Percentiles rank a stretch among this genome's conserved stretches.
phyloP scores from a whole-genome alignment of 92 coral and sea anemone genomes.

The Zoanthus solanderi region DNA sequence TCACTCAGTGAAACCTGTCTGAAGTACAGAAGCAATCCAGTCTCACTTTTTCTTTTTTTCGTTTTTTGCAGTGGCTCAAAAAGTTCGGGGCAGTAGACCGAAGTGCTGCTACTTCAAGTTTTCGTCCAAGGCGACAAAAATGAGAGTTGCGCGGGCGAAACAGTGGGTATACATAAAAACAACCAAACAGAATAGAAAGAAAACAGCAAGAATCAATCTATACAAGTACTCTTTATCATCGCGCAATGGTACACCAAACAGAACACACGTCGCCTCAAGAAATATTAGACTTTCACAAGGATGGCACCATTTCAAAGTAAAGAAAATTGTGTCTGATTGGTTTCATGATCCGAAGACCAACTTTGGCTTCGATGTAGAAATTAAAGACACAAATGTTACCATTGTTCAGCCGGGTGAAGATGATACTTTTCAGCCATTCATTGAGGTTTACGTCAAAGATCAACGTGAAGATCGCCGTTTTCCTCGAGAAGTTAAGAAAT shows the following conservation, averaged over 20 bases:
- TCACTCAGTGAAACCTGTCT: too few species aligned
- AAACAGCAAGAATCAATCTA: conserved; percentile 32
- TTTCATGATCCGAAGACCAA: conserved; percentile 48
- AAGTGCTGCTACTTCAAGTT: conserved; percentile 63
- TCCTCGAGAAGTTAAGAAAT: conserved; percentile 29
- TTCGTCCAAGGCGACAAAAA: conserved; percentile 41
- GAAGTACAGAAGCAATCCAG: too few species aligned
- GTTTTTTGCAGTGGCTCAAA: conserved; percentile 28
- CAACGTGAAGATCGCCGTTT: conserved; percentile 36
- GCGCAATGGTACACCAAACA: conserved; percentile 32
- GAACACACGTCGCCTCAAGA: conserved; percentile 52
- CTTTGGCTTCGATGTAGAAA: conserved; percentile 63
- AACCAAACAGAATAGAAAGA: not conserved
- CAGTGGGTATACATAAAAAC: conserved; percentile 57
- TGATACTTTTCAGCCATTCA: conserved; percentile 47
- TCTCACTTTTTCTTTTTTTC: too few species aligned
- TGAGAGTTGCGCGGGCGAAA: conserved; percentile 57
- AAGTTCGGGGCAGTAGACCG: conserved; percentile 30
- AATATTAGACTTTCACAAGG: conserved; percentile 8
- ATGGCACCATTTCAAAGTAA: conserved; percentile 64
- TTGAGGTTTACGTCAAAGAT: conserved; percentile 60
- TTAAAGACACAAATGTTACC: conserved; percentile 8
- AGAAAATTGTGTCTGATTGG: conserved; percentile 58
- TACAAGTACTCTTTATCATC: conserved; percentile 56
- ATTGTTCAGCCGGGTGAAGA: conserved; percentile 50